Evolutionary conservation across 1,140 invertebrate genomes (phyloP), one percentile per base, ranked within the genome.

Genomic region (Subanguina moxae): DNA sequence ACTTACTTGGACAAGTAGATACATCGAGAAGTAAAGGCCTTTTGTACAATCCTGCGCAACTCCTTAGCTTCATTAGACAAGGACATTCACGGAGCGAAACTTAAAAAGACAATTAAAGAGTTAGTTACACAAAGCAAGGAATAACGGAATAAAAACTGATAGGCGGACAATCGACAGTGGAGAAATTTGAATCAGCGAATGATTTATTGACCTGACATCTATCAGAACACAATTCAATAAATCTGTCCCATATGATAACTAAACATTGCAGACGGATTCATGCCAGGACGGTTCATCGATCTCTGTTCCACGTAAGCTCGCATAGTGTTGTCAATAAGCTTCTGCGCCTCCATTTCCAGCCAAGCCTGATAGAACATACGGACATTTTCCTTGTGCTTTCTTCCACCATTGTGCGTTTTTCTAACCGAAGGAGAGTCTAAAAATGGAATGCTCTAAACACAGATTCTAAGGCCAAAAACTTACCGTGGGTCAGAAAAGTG

Each of bases 311-410:
- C 70, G 27, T 78, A 73, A 17, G 65, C 84, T 82, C 84, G 84
- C 85, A 86, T 97, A 65, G 94, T 97, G 23, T 94, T 93, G 85
- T 99, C 95, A 75, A 99, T 97, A 17, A 99, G 85, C 85, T 94
- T 91, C 85, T 83, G 86, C 1, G 86, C 94, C 86, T 99, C 94
- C 83, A 98, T 93, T 84, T 98, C 96, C 91, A 99, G 94, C 96
- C 95, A 99, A 86, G 97, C 97, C 82, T 98, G 94, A 84, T 99
- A 99, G 82, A 93, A 99, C 84, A 96, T 93, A 83, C 96, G 93
- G 0, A 99, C 96, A 85, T 98, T 98, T 82, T 99, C 96, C 85
- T 98, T 97, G 84, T 99, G 96, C 84, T 99, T 99, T 72, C 95
- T 86, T 7, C 96, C 96, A 70, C 93, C 94, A 83, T 95, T 98